Evolutionary conservation across 2,113 vertebrate species (phyloP).

Genomic region (Beaufortia kweichowensis): DNA sequence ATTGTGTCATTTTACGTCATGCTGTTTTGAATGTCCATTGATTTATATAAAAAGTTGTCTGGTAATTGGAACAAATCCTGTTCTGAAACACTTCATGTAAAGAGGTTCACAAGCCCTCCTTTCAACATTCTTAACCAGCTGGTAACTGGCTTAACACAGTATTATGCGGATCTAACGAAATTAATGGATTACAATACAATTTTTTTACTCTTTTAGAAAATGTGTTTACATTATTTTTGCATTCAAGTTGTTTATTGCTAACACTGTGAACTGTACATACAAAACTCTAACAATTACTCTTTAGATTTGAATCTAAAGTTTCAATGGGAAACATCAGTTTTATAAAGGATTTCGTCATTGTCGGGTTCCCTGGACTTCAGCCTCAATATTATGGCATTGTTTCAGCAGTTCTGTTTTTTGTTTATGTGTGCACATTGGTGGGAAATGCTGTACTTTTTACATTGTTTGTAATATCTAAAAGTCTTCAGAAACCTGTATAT

Average conservation of each 20-base stretch:
- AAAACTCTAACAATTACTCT: background rate
- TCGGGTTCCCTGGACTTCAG: slow-evolving; percentile 56
- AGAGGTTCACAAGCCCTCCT: background rate
- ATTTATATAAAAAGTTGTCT: too few species aligned
- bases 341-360: slow-evolving; percentile 56
- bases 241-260: background rate
- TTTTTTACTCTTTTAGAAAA: too few species aligned
- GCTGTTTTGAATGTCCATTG: background rate
- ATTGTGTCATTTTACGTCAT: background rate
- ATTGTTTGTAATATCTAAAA: slow-evolving; percentile 37
- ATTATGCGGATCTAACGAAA: too few species aligned
- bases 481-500: slow-evolving; percentile 66
- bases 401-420: slow-evolving; percentile 50
- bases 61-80: too few species aligned
- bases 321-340: slow-evolving; percentile 50
- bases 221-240: too few species aligned
- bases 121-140: background rate
- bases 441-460: slow-evolving; percentile 50
- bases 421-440: slow-evolving; percentile 50
- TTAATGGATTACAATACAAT: too few species aligned
- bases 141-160: background rate
- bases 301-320: slow-evolving; percentile 47
- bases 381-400: slow-evolving; percentile 44
- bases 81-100: too few species aligned
- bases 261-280: background rate